Evolutionary conservation across 2,113 vertebrate genomes (phyloP).

Genomic region (Aramus guarauna): DNA sequence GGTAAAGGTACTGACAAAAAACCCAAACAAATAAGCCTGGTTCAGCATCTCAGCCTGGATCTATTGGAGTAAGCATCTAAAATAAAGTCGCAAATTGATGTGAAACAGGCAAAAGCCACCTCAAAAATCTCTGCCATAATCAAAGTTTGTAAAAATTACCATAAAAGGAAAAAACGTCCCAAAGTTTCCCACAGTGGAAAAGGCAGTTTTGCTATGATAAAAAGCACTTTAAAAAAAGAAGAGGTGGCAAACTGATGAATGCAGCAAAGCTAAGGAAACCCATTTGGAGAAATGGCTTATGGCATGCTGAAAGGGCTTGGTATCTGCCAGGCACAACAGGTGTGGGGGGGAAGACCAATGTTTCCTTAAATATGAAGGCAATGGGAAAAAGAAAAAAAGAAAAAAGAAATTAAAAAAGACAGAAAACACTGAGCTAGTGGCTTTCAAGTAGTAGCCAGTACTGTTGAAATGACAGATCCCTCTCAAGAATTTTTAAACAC

Average conservation of each 20-base stretch:
- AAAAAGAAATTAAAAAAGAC: fast-evolving
- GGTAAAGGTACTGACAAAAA: background rate
- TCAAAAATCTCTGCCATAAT: background rate
- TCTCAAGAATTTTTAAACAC: background rate
- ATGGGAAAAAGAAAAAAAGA: background rate
- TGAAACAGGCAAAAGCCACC: background rate
- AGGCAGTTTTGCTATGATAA: background rate
- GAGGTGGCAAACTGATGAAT: background rate
- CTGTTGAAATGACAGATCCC: background rate
- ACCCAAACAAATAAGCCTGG: background rate
- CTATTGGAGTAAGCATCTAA: background rate
- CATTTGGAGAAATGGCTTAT: background rate
- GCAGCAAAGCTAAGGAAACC: background rate
- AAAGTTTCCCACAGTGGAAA: background rate
- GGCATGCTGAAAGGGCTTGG: background rate
- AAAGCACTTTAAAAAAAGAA: background rate
- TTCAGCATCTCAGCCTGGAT: background rate
- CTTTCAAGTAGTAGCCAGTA: background rate
- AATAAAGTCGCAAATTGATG: background rate
- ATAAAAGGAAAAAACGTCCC: background rate
- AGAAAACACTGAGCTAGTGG: background rate
- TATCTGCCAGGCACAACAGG: background rate
- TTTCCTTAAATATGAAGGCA: background rate
- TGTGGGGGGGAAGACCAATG: fast-evolving
- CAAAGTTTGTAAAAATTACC: background rate